Conservation (phyloP, 2,888 invertebrate genomes). For the Cyclophora albipunctata region DNA sequence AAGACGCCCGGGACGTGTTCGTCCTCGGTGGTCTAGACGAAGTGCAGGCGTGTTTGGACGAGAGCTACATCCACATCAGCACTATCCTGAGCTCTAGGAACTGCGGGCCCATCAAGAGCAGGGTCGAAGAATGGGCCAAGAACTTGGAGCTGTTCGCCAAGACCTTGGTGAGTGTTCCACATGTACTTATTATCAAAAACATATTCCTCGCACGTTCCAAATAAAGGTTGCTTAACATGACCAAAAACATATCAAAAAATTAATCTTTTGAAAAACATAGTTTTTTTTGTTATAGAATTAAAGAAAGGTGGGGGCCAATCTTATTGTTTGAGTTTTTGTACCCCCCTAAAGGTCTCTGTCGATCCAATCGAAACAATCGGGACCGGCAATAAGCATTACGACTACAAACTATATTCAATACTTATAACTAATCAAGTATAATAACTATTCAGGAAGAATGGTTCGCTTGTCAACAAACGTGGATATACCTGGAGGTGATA, state of each 20-base stretch:
- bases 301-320: too few relatives aligned
- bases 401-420: too few relatives aligned
- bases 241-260: too few relatives aligned
- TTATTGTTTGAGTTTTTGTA: too few relatives aligned
- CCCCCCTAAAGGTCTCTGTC: too few relatives aligned
- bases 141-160: constrained; percentile 85
- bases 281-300: too few relatives aligned
- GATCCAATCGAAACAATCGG: too few relatives aligned
- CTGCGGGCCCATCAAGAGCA: constrained; percentile 87
- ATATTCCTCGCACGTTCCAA: too few relatives aligned
- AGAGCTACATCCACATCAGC: constrained; percentile 88
- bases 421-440: too few relatives aligned
- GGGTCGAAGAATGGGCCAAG: constrained; percentile 88
- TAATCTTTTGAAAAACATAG: too few relatives aligned
- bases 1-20: constrained; percentile 88
- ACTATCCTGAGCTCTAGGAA: constrained; percentile 91
- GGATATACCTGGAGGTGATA: constrained; percentile 96
- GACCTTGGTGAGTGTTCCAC: constrained; percentile 79
- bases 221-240: too few relatives aligned
- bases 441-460: constrained; percentile 83
- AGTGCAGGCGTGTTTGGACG: constrained; percentile 86
- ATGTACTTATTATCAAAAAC: neutral
- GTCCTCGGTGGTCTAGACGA: constrained; percentile 91
- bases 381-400: too few relatives aligned
- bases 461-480: constrained; percentile 91